Percentiles rank a stretch among this genome's conserved stretches.
These are phyloP conservation scores for Cryptus viduatorius DNA, from an alignment of 2,888 invertebrate species.

Conservation along the genomic window DNA sequence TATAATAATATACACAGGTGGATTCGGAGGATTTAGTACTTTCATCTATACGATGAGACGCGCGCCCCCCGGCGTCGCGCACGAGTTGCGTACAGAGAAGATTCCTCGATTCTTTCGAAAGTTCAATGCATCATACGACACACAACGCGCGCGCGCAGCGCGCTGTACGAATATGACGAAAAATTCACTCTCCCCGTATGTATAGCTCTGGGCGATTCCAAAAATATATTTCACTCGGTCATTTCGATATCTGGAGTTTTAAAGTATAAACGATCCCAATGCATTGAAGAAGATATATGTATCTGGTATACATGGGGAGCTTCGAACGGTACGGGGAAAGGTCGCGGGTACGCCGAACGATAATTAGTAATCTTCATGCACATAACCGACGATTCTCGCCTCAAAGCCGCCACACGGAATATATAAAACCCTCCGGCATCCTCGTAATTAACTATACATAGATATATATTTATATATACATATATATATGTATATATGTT, in stretches of 20 bases:
- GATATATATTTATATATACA: conserved; percentile 35
- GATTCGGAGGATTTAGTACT: conserved; percentile 1
- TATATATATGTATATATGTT: conserved; percentile 15
- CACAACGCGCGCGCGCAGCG: background rate
- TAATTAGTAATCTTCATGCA: conserved; percentile 61
- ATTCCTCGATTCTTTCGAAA: conserved; percentile 38
- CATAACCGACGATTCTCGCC: conserved; percentile 40
- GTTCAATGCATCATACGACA: background rate
- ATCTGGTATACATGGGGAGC: conserved; percentile 9
- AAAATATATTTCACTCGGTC: conserved; percentile 19
- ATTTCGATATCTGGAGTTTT: background rate
- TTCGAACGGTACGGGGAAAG: conserved; percentile 46
- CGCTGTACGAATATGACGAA: conserved; percentile 2
- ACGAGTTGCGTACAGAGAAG: conserved; percentile 1
- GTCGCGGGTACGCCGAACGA: conserved; percentile 47
- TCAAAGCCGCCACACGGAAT: conserved; percentile 40
- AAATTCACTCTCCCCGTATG: conserved; percentile 26
- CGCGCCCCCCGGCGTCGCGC: conserved; percentile 15
- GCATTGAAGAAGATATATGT: conserved; percentile 8
- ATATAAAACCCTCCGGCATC: conserved; percentile 50
- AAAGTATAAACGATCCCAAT: background rate
- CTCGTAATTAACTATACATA: conserved; percentile 63
- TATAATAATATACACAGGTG: background rate
- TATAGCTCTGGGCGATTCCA: conserved; percentile 14
- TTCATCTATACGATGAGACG: background rate